These are phyloP conservation scores for Varecia variegata DNA, from an alignment of 2,797 vertebrate species.

Conservation along the genomic window DNA sequence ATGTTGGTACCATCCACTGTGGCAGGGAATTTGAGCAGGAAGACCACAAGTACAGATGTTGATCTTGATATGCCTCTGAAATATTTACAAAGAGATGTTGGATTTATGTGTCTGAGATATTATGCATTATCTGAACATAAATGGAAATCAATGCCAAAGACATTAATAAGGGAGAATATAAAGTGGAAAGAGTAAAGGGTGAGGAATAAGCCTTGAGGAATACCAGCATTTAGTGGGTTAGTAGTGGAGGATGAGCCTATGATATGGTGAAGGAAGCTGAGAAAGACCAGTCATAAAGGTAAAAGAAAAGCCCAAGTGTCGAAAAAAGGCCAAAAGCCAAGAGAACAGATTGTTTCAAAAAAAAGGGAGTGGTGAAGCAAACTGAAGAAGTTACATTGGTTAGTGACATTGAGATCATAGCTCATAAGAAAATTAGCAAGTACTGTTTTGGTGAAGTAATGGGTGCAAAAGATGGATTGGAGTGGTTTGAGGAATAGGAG, in stretches of 20 bases:
- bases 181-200: background rate
- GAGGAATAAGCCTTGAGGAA: conserved; percentile 16
- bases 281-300: background rate
- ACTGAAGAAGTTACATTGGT: background rate
- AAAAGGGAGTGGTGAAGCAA: background rate
- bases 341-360: background rate
- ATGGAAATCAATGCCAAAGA: background rate
- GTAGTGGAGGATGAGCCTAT: background rate
- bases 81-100: conserved; percentile 8
- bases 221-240: background rate
- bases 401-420: background rate
- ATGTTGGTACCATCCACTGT: background rate
- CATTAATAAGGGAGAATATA: background rate
- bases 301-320: background rate
- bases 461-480: background rate
- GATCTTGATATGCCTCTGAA: conserved; percentile 9
- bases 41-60: background rate
- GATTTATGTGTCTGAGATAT: conserved; percentile 11
- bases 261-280: background rate
- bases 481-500: background rate
- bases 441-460: conserved; percentile 12
- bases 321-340: background rate
- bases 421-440: background rate
- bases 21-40: conserved; percentile 2
- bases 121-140: background rate